Conservation (phyloP, 2,888 invertebrate species). For the Sinhomidia bicolor region DNA sequence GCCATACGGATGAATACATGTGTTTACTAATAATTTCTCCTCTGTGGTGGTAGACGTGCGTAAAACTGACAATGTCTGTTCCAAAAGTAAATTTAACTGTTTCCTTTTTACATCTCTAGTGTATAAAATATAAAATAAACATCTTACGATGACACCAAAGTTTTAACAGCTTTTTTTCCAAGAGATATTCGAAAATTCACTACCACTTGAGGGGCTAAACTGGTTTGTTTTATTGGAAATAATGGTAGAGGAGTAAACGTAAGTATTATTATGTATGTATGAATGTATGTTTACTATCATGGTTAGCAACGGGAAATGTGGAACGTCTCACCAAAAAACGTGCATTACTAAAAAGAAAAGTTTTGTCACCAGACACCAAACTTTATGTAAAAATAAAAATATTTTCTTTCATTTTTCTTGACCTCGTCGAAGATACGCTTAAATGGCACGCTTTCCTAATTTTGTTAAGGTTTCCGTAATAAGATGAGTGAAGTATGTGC, state of each 20-base stretch:
- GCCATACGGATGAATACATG: constrained; percentile 35
- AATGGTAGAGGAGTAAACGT: neutral
- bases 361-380: neutral
- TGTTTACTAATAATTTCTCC: constrained; percentile 22
- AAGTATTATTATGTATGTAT: neutral
- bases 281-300: too few species aligned
- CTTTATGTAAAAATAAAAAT: neutral
- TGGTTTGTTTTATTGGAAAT: constrained; percentile 24
- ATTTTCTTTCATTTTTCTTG: constrained; percentile 51
- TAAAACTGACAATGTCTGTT: constrained; percentile 16
- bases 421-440: constrained; percentile 42
- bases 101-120: neutral
- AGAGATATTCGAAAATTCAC: neutral
- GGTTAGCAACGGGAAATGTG: neutral
- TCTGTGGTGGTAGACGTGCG: constrained; percentile 7
- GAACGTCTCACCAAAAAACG: neutral
- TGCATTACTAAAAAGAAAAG: neutral
- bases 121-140: constrained; percentile 21
- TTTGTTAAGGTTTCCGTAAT: too few species aligned
- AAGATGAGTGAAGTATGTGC: neutral
- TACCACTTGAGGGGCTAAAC: constrained; percentile 23
- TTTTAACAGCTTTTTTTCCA: constrained; percentile 3
- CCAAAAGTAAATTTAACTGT: constrained; percentile 9
- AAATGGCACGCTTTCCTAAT: neutral
- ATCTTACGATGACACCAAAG: constrained; percentile 44